Evolutionary conservation across 2,113 vertebrate genomes (phyloP), one percentile per base, ranked within the genome.

Genomic region (Labeo rohita): DNA sequence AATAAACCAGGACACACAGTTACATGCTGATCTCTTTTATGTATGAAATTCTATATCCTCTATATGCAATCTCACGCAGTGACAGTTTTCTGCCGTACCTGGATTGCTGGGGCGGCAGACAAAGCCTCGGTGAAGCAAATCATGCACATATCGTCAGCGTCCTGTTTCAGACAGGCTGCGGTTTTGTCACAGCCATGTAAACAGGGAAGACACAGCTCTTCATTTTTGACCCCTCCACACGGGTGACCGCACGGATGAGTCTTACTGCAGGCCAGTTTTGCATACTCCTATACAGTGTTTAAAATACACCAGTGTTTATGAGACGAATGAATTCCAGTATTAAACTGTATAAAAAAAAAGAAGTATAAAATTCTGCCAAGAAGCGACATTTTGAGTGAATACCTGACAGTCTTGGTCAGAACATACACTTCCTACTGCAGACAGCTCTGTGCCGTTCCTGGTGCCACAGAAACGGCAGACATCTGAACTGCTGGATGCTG

Each of bases 131-230:
- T 99, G 93, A 99, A 99, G 91, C 98, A 99, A 90, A 99, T 97
- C 98, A 99, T 99, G 90, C 98, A 99, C 98, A 99, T 99, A 92
- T 99, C 98, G 76, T 99, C 98, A 0, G 98, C 98, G 6, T 99
- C 98, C 88, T 99, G 98, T 83, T 99, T 99, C 68, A 99, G 94
- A 16, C 94, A 95, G 49, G 96, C 91, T 0, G 96, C 93, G 12
- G 86, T 97, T 92, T 98, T 99, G 86, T 99, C 97, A 16, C 98
- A 99, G 87, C 98, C 97, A 0, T 99, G 97, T 81, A 99, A 92
- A 92, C 98, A 99, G 0, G 98, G 98, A 85, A 99, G 92, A 81
- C 98, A 99, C 15, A 93, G 92, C 79, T 98, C 98, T 86, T 99
- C 98, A 0, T 98, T 98, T 92, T 97, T 99, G 15, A 99, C 98